Evolutionary conservation across 2,797 vertebrate genomes (phyloP), one percentile per base, ranked within the genome.

Genomic region (Parauchenoglanis ngamensis): DNA sequence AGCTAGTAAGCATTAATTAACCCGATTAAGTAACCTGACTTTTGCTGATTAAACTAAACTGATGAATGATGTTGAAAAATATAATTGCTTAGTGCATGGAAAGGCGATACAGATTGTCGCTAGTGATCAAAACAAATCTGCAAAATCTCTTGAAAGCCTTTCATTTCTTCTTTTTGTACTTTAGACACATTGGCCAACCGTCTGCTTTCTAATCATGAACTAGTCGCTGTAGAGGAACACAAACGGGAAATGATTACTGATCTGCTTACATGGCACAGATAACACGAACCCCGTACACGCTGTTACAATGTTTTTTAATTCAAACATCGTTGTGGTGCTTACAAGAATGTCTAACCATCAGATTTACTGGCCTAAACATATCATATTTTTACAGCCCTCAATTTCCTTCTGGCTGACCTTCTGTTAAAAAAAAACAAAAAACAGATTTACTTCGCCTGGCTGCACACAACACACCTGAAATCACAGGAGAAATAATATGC

Each of bases 341-440:
- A 49, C 65, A 65, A 49, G 59, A 65, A 28, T 52, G 61, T 82
- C 25, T 28, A 23, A 40, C 2, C 4, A 49, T 82, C 40, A 31
- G 44, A 67, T 83, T 52, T 82, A 82, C 52, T 67, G 61, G 61
- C 57, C 40, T 46, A 25, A 82, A 81, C 35, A 15, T 81, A 46
- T 61, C 77, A 40, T 82, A 28, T 82, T 82, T 82, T 82, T 82
- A 65, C 40, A 82, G 80, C 59, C 44, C 8, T 52, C 12, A 28
- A 67, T 83, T 52, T 67, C 44, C 80, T 83, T 52, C 44, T 83
- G 80, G 79, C 79, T 82, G 44, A 65, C 59, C 59, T 28, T 65
- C 25, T 65, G 31, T 59, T 4, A 35, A 59, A 15, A 80, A 23
- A 78, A 56, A 28, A 28, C 59, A 59, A 40, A 59, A 25, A 44